Evolutionary conservation across 2,113 vertebrate species (phyloP).

Genomic region (Danionella cerebrum): DNA sequence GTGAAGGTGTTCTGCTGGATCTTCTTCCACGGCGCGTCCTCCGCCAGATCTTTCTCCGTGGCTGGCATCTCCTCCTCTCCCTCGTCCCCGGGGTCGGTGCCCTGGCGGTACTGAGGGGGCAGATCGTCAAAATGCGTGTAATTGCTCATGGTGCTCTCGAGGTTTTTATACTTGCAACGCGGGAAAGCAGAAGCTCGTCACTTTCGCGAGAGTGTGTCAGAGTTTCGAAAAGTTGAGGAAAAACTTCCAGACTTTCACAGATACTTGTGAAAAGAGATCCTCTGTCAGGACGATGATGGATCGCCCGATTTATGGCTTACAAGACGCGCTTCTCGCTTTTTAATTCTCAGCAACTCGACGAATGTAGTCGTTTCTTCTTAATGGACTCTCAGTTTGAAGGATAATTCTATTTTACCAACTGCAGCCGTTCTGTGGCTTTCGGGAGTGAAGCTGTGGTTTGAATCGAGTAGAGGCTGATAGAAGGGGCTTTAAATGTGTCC

Average conservation of each 20-base stretch:
- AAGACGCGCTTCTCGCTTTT: constrained; percentile 40
- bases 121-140: constrained; percentile 62
- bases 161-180: constrained; percentile 56
- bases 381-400: constrained; percentile 29
- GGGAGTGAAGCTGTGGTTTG: constrained; percentile 24
- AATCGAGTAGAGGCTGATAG: constrained; percentile 38
- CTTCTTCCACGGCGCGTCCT: constrained; percentile 96
- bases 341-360: constrained; percentile 55
- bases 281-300: constrained; percentile 51
- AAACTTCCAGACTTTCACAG: constrained; percentile 42
- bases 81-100: constrained; percentile 61
- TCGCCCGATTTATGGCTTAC: constrained; percentile 47
- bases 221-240: constrained; percentile 41
- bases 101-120: constrained; percentile 64
- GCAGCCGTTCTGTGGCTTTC: neutral
- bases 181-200: constrained; percentile 41
- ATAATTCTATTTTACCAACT: constrained; percentile 11
- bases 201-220: constrained; percentile 50
- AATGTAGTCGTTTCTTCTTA: constrained; percentile 44
- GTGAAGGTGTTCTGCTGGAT: constrained; percentile 98
- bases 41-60: constrained; percentile 90
- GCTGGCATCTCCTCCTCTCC: constrained; percentile 84
- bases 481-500: constrained; percentile 58
- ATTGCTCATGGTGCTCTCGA: constrained; percentile 64
- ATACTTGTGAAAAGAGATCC: constrained; percentile 51